Evolutionary conservation across 1,140 invertebrate genomes (phyloP).

Genomic region (Hylyphantes graminicola): DNA sequence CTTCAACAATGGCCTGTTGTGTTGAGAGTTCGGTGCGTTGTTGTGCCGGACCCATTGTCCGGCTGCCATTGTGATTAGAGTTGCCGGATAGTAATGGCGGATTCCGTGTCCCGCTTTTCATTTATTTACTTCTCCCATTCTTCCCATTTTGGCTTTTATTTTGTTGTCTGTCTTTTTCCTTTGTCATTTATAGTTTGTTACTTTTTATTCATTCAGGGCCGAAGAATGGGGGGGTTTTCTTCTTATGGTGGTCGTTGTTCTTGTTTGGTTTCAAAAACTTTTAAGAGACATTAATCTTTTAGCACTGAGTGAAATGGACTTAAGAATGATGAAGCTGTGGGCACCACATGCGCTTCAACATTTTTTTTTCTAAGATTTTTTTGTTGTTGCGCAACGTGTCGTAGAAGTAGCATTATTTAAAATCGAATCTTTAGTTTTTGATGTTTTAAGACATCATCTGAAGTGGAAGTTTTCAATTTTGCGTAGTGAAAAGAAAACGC

Average conservation of each 20-base stretch:
- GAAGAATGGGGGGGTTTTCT: constrained; percentile 9
- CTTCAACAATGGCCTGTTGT: constrained; percentile 30
- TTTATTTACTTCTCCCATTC: constrained; percentile 40
- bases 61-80: constrained; percentile 29
- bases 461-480: too few species aligned
- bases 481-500: too few species aligned
- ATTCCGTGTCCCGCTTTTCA: constrained; percentile 39
- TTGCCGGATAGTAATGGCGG: constrained; percentile 37
- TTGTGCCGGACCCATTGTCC: constrained; percentile 42
- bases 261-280: too few species aligned
- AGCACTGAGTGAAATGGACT: too few species aligned
- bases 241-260: not conserved
- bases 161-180: constrained; percentile 25
- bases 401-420: too few species aligned
- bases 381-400: too few species aligned
- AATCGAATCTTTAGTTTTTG: too few species aligned
- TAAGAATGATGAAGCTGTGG: too few species aligned
- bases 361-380: too few species aligned
- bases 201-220: constrained; percentile 53
- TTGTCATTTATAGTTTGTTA: constrained; percentile 53
- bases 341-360: too few species aligned
- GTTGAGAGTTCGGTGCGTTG: constrained; percentile 1
- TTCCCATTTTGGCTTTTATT: constrained; percentile 26
- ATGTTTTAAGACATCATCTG: too few species aligned
- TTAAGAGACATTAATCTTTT: too few species aligned